Evolutionary conservation across 2,797 vertebrate genomes (phyloP).

Genomic region (Podarcis siculus): DNA sequence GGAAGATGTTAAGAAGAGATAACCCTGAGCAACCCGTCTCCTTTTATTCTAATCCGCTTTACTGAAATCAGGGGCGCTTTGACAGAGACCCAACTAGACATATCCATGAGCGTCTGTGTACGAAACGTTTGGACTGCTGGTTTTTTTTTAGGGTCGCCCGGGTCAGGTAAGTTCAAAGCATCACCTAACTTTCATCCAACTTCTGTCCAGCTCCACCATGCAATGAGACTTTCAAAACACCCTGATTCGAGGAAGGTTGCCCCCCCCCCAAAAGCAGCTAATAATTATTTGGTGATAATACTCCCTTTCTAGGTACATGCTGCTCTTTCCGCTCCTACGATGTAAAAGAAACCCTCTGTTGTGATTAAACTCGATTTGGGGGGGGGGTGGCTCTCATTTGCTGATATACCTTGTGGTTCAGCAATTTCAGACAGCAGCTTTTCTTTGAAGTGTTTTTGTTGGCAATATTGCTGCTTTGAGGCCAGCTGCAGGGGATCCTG

Average conservation of each 20-base stretch:
- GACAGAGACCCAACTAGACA: constrained; percentile 72
- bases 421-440: neutral
- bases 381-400: neutral
- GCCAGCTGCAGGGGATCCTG: neutral
- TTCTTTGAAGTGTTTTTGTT: neutral
- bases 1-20: constrained; percentile 73
- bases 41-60: constrained; percentile 70
- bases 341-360: constrained; percentile 2
- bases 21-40: constrained; percentile 72
- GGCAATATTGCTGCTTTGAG: neutral
- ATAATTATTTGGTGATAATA: constrained; percentile 4
- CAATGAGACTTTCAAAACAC: constrained; percentile 10
- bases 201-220: constrained; percentile 37
- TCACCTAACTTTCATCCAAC: constrained; percentile 76
- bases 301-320: constrained; percentile 57
- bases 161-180: constrained; percentile 79
- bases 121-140: constrained; percentile 78
- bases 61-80: constrained; percentile 66
- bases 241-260: constrained; percentile 19
- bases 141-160: constrained; percentile 78
- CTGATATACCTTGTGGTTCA: neutral
- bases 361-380: neutral
- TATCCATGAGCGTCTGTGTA: constrained; percentile 70
- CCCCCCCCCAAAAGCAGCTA: neutral
- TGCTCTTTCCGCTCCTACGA: constrained; percentile 63